Conservation (phyloP, 2,888 invertebrate genomes). For the Theretra japonica region DNA sequence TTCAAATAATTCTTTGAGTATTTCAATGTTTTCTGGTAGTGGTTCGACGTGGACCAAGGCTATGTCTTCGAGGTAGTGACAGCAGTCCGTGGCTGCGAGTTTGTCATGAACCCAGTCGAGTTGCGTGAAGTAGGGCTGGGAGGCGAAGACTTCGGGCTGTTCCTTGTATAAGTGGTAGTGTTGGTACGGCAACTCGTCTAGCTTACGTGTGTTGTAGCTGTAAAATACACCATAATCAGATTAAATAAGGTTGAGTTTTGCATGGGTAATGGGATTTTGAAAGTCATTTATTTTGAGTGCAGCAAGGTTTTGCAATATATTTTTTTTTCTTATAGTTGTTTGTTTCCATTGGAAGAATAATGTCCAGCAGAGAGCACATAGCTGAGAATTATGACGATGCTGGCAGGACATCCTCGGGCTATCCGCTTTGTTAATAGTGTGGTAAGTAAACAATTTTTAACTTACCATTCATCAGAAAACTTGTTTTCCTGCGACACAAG, state of each 20-base stretch:
- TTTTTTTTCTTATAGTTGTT: too few species aligned
- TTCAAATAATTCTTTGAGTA: slow-evolving; percentile 89
- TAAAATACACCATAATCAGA: slow-evolving; percentile 42
- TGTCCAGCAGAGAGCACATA: too few species aligned
- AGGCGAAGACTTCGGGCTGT: slow-evolving; percentile 84
- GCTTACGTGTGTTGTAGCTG: slow-evolving; percentile 91
- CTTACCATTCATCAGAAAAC: slow-evolving; percentile 79
- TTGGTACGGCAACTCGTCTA: slow-evolving; percentile 93
- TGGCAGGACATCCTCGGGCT: too few species aligned
- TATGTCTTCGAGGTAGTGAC: slow-evolving; percentile 91
- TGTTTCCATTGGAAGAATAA: too few species aligned
- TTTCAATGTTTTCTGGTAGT: slow-evolving; percentile 80
- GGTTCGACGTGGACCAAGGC: slow-evolving; percentile 81
- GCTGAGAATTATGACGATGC: too few species aligned
- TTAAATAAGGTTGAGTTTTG: background rate
- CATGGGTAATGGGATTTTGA: too few species aligned
- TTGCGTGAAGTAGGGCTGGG: slow-evolving; percentile 89
- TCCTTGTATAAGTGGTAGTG: slow-evolving; percentile 86
- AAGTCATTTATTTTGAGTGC: too few species aligned
- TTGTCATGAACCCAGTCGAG: slow-evolving; percentile 92
- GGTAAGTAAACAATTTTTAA: slow-evolving; percentile 9
- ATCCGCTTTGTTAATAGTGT: background rate
- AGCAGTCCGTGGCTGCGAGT: slow-evolving; percentile 90
- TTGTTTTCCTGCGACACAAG: slow-evolving; percentile 85
- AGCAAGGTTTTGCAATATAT: too few species aligned